Base-by-base conservation (phyloP, 2,113 vertebrate species). In the Clarias batrachus region DNA sequence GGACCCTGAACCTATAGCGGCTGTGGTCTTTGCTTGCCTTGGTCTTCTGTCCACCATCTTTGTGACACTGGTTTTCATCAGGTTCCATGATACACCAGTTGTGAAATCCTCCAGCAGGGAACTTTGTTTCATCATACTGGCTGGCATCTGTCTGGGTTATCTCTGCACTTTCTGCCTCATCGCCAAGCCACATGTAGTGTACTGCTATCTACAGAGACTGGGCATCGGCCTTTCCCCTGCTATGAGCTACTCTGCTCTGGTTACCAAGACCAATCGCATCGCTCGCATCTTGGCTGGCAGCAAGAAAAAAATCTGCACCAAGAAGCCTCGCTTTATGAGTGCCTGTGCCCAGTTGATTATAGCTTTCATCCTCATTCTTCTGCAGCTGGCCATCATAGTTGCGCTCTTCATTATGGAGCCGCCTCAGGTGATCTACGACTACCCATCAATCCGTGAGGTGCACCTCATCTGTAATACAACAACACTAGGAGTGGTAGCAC, bases 231-330 rank as follows among this genome's bases (percentile, higher is more conserved):
- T 99, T 81, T 99, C 98, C 0, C 98, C 98, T 0, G 98, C 98
- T 87, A 99, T 99, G 98, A 99, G 97, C 90, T 99, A 99, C 90
- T 99, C 98, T 3, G 98, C 98, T 25, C 93, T 99, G 0, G 98
- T 99, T 84, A 99, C 98, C 37, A 99, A 99, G 95, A 99, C 98
- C 89, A 99, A 99, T 89, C 98, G 98, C 70, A 99, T 99, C 8
- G 98, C 98, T 0, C 95, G 98, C 85, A 99, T 99, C 93, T 93
- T 99, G 88, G 98, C 98, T 17, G 98, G 98, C 85, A 99, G 98
- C 94, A 99, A 99, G 93, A 99, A 99, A 93, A 99, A 99, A 92
- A 99, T 99, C 89, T 99, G 98, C 90, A 99, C 98, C 89, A 99
- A 98, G 94, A 99, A 99, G 89, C 98, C 98, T 0, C 95, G 97